Evolutionary conservation across 1,140 invertebrate species (phyloP).

Genomic region (Psix sp.): DNA sequence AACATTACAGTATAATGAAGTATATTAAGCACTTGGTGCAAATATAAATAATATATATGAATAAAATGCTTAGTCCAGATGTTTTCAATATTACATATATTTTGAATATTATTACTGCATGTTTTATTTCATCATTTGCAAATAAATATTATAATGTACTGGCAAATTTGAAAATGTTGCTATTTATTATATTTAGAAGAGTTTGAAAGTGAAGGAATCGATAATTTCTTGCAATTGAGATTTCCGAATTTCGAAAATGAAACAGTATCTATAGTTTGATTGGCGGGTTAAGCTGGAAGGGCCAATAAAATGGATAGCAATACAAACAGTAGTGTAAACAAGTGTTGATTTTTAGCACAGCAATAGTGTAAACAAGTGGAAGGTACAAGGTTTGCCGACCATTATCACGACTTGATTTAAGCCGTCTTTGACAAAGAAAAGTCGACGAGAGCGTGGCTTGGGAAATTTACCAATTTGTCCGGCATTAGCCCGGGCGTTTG

Average conservation of each 20-base stretch:
- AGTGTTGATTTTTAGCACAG: constrained; percentile 50
- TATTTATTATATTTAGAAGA: too few species aligned
- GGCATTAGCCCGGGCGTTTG: constrained; percentile 55
- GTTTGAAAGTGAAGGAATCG: too few species aligned
- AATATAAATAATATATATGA: too few species aligned
- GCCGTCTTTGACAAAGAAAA: constrained; percentile 46
- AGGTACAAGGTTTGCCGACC: constrained; percentile 41
- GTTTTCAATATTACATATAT: too few species aligned
- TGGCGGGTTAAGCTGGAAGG: neutral
- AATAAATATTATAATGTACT: too few species aligned
- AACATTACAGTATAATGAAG: too few species aligned
- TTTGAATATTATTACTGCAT: too few species aligned
- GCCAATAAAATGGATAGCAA: constrained; percentile 30
- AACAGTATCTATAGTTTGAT: neutral
- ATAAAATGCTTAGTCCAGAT: too few species aligned
- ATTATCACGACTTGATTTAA: constrained; percentile 51
- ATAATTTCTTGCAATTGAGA: too few species aligned
- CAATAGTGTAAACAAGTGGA: constrained; percentile 27
- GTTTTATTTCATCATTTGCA: too few species aligned
- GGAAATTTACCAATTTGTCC: constrained; percentile 60
- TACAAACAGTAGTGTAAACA: constrained; percentile 39
- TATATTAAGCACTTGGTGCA: too few species aligned
- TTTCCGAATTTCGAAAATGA: neutral
- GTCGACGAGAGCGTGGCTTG: constrained; percentile 47
- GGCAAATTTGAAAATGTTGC: too few species aligned